phyloP scores from a whole-genome alignment of 2,888 invertebrate species.

The Diarsia rubi region DNA sequence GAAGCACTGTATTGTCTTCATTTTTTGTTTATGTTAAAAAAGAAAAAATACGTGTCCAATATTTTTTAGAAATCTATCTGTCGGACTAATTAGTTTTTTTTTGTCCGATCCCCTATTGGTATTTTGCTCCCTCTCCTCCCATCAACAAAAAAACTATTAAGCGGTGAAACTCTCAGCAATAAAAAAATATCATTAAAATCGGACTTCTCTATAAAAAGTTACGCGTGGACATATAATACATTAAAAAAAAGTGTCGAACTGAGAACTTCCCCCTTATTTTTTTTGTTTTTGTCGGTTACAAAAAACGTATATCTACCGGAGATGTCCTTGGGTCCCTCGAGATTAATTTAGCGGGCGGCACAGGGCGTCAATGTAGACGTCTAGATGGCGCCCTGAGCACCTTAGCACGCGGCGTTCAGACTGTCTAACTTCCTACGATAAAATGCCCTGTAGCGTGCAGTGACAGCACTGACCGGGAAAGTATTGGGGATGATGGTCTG shows the following conservation, averaged over 20 bases:
- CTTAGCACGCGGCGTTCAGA: constrained; percentile 78
- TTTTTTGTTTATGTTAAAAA: too few species aligned
- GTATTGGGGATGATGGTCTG: constrained; percentile 9
- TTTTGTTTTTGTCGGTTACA: neutral
- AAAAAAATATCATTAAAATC: constrained; percentile 46
- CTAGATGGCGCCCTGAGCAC: constrained; percentile 88
- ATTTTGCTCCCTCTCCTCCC: neutral
- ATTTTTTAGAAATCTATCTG: too few species aligned
- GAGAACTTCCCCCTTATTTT: too few species aligned
- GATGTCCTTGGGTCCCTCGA: constrained; percentile 73
- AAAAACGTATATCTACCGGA: constrained; percentile 65
- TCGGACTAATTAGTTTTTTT: too few species aligned
- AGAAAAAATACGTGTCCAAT: too few species aligned
- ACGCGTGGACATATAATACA: too few species aligned
- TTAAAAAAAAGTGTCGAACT: too few species aligned
- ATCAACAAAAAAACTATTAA: neutral
- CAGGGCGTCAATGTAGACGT: constrained; percentile 88
- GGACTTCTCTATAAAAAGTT: too few species aligned
- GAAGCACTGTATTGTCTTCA: too few species aligned
- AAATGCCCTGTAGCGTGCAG: constrained; percentile 66
- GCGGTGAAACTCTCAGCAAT: neutral
- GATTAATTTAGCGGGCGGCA: constrained; percentile 84
- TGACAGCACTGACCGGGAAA: constrained; percentile 39
- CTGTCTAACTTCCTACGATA: constrained; percentile 80
- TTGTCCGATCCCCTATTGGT: too few species aligned